Base-by-base conservation (phyloP, 1,140 invertebrate species). In the Drosophila pachea region DNA sequence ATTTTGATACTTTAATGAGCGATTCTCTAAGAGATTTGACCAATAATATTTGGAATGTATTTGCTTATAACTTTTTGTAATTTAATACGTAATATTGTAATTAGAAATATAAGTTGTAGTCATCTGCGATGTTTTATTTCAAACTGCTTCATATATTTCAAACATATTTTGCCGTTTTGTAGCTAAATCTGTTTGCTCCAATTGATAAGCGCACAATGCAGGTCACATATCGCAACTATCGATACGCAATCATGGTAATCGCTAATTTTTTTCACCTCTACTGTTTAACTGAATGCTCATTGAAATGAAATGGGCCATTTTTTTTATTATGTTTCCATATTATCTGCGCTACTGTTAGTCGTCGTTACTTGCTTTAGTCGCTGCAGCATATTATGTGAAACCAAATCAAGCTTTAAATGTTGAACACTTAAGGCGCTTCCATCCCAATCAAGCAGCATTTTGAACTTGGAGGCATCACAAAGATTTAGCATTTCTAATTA, bases 391-490 rank as follows among this genome's bases (percentile, higher is more conserved):
- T 78, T 86, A 5, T 76, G 33, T 0, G 87, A 89, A 5, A 89
- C 71, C n/a, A 88, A 64, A 76, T 89, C 84, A 5, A 88, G 54
- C 49, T 89, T 89, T 11, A 89, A 68, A 67, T 89, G 89, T 53
- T 89, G 89, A 9, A 89, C 76, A 65, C 78, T 89, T 11, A 89
- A 53, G 0, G 87, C 83, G 53, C 83, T 88, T 52, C 89, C 89
- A 72, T 89, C 88, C 88, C 89, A 89, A 14, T 88, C 79, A 4
- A 75, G 48, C 2, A 89, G 65, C 36, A 73, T 70, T 55, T 89
- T 87, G n/a, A 84, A 68, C 52, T 89, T 89, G 0, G 58, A 32
- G 0, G 86, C 68, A 76, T 89, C 87, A 50, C 86, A 88, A 5
- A 89, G 78, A 40, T 89, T 88, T 0, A 90, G 54, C 31, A 90